Evolutionary conservation across 2,113 vertebrate species (phyloP).

Genomic region (Spea bombifrons): DNA sequence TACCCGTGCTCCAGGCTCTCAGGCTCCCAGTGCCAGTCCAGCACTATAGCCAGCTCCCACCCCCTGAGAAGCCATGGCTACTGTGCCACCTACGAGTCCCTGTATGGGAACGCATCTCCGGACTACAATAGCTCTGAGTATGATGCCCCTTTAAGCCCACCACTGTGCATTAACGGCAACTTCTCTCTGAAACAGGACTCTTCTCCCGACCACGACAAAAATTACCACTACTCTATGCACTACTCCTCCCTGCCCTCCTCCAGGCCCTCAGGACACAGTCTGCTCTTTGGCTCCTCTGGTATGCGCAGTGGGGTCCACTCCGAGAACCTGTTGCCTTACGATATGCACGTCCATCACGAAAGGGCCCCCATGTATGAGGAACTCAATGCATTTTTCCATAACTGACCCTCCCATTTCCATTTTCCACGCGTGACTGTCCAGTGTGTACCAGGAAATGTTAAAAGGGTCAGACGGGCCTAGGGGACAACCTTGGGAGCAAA

Average conservation of each 20-base stretch:
- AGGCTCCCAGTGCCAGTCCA: slow-evolving; percentile 81
- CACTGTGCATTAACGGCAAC: slow-evolving; percentile 87
- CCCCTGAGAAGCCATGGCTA: slow-evolving; percentile 85
- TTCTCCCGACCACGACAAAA: slow-evolving; percentile 86
- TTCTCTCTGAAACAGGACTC: slow-evolving; percentile 91
- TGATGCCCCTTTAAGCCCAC: slow-evolving; percentile 83
- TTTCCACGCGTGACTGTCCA: slow-evolving; percentile 29
- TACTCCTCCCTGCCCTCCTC: slow-evolving; percentile 84
- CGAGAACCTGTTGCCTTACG: slow-evolving; percentile 91
- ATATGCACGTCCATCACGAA: slow-evolving; percentile 91
- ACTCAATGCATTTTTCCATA: slow-evolving; percentile 94
- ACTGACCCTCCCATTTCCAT: slow-evolving; percentile 58
- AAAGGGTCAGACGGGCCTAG: slow-evolving; percentile 9
- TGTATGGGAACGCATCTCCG: slow-evolving; percentile 85
- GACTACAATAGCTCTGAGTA: slow-evolving; percentile 95
- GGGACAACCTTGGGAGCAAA: background rate
- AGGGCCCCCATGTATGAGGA: slow-evolving; percentile 86
- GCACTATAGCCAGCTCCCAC: slow-evolving; percentile 74
- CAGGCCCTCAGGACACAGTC: slow-evolving; percentile 74
- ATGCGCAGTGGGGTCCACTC: slow-evolving; percentile 84
- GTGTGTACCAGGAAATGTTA: slow-evolving; percentile 28
- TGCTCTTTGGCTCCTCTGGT: slow-evolving; percentile 83
- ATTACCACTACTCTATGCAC: slow-evolving; percentile 96
- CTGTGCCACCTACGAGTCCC: slow-evolving; percentile 80
- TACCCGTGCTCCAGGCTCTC: slow-evolving; percentile 86